phyloP scores from a whole-genome alignment of 2,113 vertebrate species.

The Forbesichthys agassizii region DNA sequence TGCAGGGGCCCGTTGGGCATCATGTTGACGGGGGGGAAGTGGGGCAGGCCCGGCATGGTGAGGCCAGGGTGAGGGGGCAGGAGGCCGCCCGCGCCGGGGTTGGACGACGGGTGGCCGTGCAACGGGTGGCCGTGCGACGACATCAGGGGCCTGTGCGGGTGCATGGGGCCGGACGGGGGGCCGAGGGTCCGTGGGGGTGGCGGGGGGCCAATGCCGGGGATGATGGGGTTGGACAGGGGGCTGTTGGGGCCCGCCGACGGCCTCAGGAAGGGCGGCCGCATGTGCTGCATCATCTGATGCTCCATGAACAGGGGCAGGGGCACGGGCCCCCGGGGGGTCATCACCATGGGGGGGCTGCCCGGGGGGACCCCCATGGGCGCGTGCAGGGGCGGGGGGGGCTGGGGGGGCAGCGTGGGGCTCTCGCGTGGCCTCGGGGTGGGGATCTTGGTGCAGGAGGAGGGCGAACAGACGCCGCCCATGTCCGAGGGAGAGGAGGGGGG shows the following conservation, averaged over 20 bases:
- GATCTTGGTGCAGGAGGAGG: slow-evolving; percentile 89
- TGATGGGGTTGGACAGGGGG: slow-evolving; percentile 91
- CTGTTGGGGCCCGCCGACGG: slow-evolving; percentile 88
- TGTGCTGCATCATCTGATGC: slow-evolving; percentile 98
- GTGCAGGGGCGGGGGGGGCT: slow-evolving; percentile 86
- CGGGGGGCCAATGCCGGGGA: slow-evolving; percentile 89
- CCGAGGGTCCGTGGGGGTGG: slow-evolving; percentile 86
- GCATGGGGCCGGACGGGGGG: slow-evolving; percentile 93
- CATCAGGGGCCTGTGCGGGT: slow-evolving; percentile 82
- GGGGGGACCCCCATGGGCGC: slow-evolving; percentile 89
- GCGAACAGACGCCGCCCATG: slow-evolving; percentile 84
- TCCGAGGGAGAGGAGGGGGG: slow-evolving; percentile 90
- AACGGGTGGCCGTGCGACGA: slow-evolving; percentile 93
- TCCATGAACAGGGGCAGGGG: slow-evolving; percentile 98
- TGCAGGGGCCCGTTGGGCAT: slow-evolving; percentile 94
- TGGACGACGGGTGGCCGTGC: slow-evolving; percentile 87
- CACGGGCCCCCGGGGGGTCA: slow-evolving; percentile 96
- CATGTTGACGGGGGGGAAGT: slow-evolving; percentile 93
- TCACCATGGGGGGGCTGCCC: slow-evolving; percentile 96
- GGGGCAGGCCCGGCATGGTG: slow-evolving; percentile 87
- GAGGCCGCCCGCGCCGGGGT: slow-evolving; percentile 85
- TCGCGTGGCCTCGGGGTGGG: slow-evolving; percentile 94
- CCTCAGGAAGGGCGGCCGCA: slow-evolving; percentile 90
- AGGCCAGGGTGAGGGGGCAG: slow-evolving; percentile 87
- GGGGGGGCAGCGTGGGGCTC: slow-evolving; percentile 83